Conservation (phyloP, 2,113 vertebrate genomes). For the Oreochromis niloticus region DNA sequence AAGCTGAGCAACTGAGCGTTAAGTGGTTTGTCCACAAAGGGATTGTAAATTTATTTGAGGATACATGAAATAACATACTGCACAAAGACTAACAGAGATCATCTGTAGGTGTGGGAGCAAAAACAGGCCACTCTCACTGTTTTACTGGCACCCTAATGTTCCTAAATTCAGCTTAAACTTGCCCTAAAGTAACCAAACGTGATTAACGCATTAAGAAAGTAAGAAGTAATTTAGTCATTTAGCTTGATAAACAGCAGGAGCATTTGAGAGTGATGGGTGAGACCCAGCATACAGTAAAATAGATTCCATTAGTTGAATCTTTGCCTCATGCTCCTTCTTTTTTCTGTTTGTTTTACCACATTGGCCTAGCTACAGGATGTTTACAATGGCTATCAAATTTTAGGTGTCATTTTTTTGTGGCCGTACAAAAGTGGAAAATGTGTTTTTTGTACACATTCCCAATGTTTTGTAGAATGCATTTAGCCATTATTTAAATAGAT, state of each 20-base stretch:
- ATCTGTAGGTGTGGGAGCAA: background rate
- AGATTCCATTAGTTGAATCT: background rate
- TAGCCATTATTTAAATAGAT: background rate
- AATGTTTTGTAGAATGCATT: background rate
- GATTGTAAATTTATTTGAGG: conserved; percentile 54
- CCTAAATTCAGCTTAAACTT: background rate
- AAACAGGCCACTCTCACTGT: background rate
- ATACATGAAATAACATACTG: conserved; percentile 18
- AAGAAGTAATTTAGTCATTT: background rate
- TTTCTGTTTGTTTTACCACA: background rate
- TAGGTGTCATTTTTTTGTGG: background rate
- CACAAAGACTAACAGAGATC: background rate
- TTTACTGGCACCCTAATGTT: background rate
- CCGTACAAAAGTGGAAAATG: background rate
- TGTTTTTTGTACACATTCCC: background rate
- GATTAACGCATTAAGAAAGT: background rate
- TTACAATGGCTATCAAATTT: background rate
- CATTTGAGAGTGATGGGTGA: background rate
- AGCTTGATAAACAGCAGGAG: background rate
- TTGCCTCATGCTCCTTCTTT: background rate
- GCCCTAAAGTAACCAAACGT: background rate
- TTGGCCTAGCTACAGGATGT: background rate
- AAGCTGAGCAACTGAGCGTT: conserved; percentile 12
- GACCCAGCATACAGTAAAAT: background rate
- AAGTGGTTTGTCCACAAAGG: conserved; percentile 50